These are phyloP conservation scores for Caenorhabditis doughertyi DNA, from an alignment of 2,888 invertebrate species.

Conservation along the genomic window DNA sequence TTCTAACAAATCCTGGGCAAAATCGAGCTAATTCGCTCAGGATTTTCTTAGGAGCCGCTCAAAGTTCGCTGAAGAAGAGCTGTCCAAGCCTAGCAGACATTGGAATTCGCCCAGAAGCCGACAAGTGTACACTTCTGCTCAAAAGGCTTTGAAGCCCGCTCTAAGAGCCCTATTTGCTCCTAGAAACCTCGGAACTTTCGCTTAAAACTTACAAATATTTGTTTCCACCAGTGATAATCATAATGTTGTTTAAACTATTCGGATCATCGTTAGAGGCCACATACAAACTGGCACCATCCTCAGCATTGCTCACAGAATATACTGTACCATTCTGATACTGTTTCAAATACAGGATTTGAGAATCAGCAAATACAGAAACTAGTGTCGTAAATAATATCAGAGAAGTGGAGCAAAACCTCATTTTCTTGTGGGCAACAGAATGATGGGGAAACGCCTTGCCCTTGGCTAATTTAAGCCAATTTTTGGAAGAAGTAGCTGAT, in stretches of 20 bases:
- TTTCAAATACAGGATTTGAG: neutral
- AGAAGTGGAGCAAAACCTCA: neutral
- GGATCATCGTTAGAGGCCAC: constrained; percentile 36
- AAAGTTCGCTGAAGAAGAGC: too few species aligned
- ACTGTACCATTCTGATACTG: neutral
- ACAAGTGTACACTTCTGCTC: too few species aligned
- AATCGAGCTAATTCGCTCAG: too few species aligned
- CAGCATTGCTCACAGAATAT: neutral
- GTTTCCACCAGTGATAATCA: constrained; percentile 17
- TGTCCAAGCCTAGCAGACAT: too few species aligned
- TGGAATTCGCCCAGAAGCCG: too few species aligned
- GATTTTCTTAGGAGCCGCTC: too few species aligned
- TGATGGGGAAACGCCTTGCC: neutral
- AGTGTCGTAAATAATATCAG: neutral
- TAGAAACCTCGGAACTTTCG: neutral
- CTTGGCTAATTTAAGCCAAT: constrained; percentile 45
- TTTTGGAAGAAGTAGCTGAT: constrained; percentile 36
- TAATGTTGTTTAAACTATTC: constrained; percentile 13
- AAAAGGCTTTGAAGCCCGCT: too few species aligned
- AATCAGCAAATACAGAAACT: neutral
- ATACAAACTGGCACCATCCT: constrained; percentile 30
- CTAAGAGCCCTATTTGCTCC: too few species aligned
- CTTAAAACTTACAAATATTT: constrained; percentile 19
- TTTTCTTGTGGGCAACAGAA: neutral
- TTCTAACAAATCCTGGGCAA: too few species aligned